Evolutionary conservation across 2,888 invertebrate species (phyloP), one percentile per base, ranked within the genome.

Genomic region (Meteorus colon): DNA sequence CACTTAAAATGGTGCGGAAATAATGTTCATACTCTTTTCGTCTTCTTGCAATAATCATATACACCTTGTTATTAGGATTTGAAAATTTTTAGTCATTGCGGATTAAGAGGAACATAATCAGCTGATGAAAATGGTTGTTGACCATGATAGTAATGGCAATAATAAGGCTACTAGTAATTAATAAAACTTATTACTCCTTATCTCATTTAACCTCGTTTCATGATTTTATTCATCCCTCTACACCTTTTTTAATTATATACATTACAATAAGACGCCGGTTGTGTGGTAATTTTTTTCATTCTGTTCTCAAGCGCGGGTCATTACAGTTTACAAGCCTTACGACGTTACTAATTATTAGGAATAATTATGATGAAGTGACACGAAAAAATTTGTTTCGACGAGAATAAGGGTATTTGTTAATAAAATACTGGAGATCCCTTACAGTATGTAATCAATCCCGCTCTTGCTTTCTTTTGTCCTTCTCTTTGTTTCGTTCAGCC

Each of bases 301-400:
- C 24, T 73, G 48, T 48, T 37, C 45, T 55, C 51, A 51, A 65
- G 51, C 63, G 65, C 55, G 65, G 79, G 76, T 78, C 79, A 76
- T 78, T 80, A 81, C 82, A 85, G 74, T 81, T 55, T 81, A 84
- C 78, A 83, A 84, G 82, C 81, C 82, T 83, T 84, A 83, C 68
- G 69, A 75, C 70, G 74, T 80, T 80, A 78, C 76, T 79, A 80
- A 78, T 80, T 79, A 82, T 81, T 81, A 78, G 80, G 77, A 71
- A 80, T 81, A 79, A 81, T 81, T 82, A 84, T 74, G 70, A 79
- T 82, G 82, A 81, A 55, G n/a, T 55, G 19, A 19, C 55, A 6
- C n/a, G 5, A 55, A 55, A 55, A 55, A 55, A 8, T 55, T 55
- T 8, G 1, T 55, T 19, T 19, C 55, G 19, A 55, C 55, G 19